Evolutionary conservation across 2,797 vertebrate species (phyloP).

Genomic region (Cheirogaleus major): DNA sequence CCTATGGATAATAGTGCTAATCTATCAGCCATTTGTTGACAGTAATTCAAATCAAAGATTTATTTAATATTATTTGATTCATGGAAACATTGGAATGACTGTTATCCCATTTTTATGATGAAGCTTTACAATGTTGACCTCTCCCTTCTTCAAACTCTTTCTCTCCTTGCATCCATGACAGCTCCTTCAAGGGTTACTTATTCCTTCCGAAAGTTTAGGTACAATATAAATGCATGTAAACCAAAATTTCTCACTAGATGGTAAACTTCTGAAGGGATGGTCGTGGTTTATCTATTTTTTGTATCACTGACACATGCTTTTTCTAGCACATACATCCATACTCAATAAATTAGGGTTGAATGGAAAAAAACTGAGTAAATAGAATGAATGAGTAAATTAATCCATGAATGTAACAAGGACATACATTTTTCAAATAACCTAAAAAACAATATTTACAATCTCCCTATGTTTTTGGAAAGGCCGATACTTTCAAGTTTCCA

Average conservation of each 20-base stretch:
- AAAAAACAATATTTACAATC: not conserved
- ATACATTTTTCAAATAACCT: not conserved
- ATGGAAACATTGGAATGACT: not conserved
- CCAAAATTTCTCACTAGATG: not conserved
- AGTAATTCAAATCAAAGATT: conserved; percentile 8
- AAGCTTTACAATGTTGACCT: not conserved
- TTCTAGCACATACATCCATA: not conserved
- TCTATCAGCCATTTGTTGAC: not conserved
- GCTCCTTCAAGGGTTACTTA: not conserved
- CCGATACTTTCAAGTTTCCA: not conserved
- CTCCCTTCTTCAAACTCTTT: not conserved
- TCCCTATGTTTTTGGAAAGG: not conserved
- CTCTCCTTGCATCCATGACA: not conserved
- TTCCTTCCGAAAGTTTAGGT: not conserved
- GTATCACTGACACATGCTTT: not conserved
- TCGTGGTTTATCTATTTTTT: not conserved
- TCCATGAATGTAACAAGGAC: not conserved
- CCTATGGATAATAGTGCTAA: not conserved
- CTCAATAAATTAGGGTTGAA: not conserved
- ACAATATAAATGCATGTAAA: not conserved
- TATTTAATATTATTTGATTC: not conserved
- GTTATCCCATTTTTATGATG: not conserved
- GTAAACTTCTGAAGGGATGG: not conserved
- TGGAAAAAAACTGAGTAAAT: not conserved
- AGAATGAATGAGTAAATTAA: not conserved